Conservation (phyloP, 1,140 invertebrate genomes). For the Orchesella cincta region DNA sequence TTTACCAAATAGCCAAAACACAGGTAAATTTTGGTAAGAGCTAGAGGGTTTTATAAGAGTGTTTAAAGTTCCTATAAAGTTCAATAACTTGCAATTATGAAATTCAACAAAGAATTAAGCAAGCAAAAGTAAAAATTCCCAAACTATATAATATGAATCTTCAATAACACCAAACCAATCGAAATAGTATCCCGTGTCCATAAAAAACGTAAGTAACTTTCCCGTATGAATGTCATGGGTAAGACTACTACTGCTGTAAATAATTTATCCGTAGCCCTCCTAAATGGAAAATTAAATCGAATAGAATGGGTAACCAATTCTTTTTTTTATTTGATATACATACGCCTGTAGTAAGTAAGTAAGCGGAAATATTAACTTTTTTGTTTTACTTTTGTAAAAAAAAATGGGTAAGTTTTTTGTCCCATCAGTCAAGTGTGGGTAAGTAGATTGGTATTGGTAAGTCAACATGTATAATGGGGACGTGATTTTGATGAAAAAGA, state of each 20-base stretch:
- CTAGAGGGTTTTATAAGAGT: no score
- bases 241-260: no score
- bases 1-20: background rate
- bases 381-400: background rate
- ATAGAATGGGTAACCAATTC: no score
- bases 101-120: no score
- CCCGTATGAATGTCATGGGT: background rate
- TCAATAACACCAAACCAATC: background rate
- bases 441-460: background rate
- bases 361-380: background rate
- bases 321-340: background rate
- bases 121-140: background rate
- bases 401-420: slow-evolving; percentile 16
- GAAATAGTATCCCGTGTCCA: slow-evolving; percentile 1
- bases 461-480: background rate
- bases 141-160: background rate
- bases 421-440: no score
- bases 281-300: no score
- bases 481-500: background rate
- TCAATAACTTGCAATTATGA: no score
- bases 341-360: background rate
- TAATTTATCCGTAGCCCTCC: no score
- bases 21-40: background rate
- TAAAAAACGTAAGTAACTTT: slow-evolving; percentile 17
- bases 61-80: no score